Conservation (phyloP, 53 echinoderm and acorn worm genomes). For the Stichopus horrens region DNA sequence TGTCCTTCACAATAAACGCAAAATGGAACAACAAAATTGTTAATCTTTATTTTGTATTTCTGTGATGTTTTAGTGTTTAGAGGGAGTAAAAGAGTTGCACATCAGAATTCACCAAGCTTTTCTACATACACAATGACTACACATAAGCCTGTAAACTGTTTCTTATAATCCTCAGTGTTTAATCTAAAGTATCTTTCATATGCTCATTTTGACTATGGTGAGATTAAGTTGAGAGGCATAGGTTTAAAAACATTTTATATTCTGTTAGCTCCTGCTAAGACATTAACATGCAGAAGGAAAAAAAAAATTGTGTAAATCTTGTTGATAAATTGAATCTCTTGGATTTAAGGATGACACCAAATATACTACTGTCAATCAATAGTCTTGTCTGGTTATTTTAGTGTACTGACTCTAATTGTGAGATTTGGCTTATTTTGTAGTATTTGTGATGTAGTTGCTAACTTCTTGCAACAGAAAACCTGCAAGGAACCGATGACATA, state of each 20-base stretch:
- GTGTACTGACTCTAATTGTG: no score
- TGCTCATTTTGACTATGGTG: neutral
- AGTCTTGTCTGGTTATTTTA: neutral
- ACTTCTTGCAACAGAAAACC: no score
- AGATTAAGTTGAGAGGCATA: neutral
- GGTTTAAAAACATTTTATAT: neutral
- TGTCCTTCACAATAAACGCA: neutral
- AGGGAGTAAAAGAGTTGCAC: neutral
- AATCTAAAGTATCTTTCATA: slow-evolving; percentile 2
- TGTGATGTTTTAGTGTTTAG: slow-evolving; percentile 1
- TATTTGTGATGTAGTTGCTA: no score
- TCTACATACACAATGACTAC: neutral
- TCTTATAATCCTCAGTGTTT: slow-evolving; percentile 6
- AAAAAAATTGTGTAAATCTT: slow-evolving; percentile 12
- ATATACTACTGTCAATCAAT: slow-evolving; percentile 5
- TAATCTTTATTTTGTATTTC: slow-evolving; percentile 1
- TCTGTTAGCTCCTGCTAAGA: neutral
- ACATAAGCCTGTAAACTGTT: neutral
- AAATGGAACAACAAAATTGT: neutral
- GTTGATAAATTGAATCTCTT: slow-evolving; percentile 18
- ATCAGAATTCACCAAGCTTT: slow-evolving; percentile 6
- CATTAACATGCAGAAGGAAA: neutral
- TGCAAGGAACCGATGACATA: no score
- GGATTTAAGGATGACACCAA: slow-evolving; percentile 14
- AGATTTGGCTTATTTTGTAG: no score